Evolutionary conservation across 1,140 invertebrate genomes (phyloP).

Genomic region (Drosophila azteca): DNA sequence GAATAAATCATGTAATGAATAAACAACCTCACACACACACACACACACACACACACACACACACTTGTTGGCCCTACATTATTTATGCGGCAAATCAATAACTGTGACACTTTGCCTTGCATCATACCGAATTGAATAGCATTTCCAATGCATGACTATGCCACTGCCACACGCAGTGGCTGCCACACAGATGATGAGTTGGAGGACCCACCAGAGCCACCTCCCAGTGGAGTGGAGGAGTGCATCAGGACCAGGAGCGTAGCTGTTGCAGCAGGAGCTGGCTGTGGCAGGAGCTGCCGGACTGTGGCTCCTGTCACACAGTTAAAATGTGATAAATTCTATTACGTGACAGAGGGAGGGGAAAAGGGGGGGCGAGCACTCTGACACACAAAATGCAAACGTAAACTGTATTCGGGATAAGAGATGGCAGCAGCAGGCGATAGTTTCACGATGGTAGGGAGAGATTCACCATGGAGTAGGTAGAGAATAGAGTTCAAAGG

Average conservation of each 20-base stretch:
- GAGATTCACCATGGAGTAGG: no score
- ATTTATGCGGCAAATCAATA: conserved; percentile 74
- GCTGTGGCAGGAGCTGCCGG: conserved; percentile 32
- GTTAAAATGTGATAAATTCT: conserved; percentile 82
- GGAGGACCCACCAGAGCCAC: neutral
- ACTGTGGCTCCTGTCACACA: conserved; percentile 72
- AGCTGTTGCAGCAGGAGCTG: conserved; percentile 1
- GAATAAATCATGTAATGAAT: conserved; percentile 72
- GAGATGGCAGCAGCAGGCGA: conserved; percentile 18
- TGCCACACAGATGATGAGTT: conserved; percentile 22
- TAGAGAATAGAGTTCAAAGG: no score
- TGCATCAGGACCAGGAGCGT: conserved; percentile 32
- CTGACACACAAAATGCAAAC: conserved; percentile 46
- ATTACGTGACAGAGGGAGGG: conserved; percentile 70
- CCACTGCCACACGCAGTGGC: conserved; percentile 4
- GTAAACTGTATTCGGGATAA: conserved; percentile 33
- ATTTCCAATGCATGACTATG: conserved; percentile 66
- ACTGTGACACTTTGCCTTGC: conserved; percentile 66
- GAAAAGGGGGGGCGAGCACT: no score
- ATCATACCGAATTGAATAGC: conserved; percentile 48
- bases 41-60: conserved; percentile 66
- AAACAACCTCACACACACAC: conserved; percentile 69
- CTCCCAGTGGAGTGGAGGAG: conserved; percentile 33
- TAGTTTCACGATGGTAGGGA: neutral
- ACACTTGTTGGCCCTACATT: conserved; percentile 72